Evolutionary conservation across 2,888 invertebrate genomes (phyloP), one percentile per base, ranked within the genome.

Genomic region (Dynastes hyllus): DNA sequence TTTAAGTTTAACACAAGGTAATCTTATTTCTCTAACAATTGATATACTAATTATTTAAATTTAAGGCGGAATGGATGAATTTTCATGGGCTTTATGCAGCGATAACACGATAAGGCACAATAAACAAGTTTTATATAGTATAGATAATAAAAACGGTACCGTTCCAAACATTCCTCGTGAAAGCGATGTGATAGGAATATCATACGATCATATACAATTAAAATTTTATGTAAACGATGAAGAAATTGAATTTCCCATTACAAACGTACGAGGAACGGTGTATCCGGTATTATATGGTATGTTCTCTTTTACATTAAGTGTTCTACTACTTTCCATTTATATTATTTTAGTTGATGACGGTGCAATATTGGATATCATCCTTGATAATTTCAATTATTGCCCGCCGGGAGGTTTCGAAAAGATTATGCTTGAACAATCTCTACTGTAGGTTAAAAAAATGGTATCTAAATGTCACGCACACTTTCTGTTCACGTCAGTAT

Each of bases 401-500:
- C 95, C 96, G 53, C 96, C 96, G 0, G 91, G 93, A 73, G 98
- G 98, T 55, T 98, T 95, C 87, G 98, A 98, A 85, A 95, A 95
- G 89, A 98, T 99, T 83, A 96, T 99, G 95, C 92, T 98, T 81
- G 99, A 99, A 89, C 98, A 99, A 89, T 98, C 98, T 1, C 91
- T 99, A 76, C 94, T 99, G 84, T 99, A 95, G 94, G 58, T 75
- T 45, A 45, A 45, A 45, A 45, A 45, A 45, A 45, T 45, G 8
- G 45, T 45, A 9, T 45, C 11, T 8, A 11, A 45, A 45, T 40
- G 40, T 40, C 2, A 9, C 45, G 45, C 45, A 45, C 45, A 45
- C 2, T 45, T 8, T 0, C 0, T 8, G 1, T 45, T 45, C 8
- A 8, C 11, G 8, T 45, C 45, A 9, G 8, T 45, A 45, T 45